Evolutionary conservation across 2,797 vertebrate genomes (phyloP).

Genomic region (Zalophus californianus): DNA sequence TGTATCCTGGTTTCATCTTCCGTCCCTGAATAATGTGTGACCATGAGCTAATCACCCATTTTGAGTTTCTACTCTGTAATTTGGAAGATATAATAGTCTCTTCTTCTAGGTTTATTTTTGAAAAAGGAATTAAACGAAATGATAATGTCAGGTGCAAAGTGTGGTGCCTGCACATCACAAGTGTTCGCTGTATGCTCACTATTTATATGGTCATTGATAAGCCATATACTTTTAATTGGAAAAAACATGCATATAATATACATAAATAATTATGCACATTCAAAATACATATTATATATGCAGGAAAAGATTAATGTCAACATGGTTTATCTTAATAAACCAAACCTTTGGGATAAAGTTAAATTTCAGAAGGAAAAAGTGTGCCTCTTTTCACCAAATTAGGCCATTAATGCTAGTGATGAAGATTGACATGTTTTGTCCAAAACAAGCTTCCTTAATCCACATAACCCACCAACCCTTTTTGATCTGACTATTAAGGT

Average conservation of each 20-base stretch:
- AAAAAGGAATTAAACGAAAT: neutral
- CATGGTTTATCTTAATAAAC: neutral
- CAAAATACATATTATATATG: neutral
- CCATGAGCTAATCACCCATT: neutral
- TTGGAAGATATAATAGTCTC: neutral
- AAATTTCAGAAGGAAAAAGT: neutral
- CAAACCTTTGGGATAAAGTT: neutral
- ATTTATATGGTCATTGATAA: neutral
- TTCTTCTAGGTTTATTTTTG: neutral
- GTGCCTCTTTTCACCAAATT: neutral
- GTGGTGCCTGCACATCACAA: neutral
- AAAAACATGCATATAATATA: neutral
- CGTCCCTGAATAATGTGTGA: neutral
- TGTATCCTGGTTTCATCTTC: neutral
- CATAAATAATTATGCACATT: neutral
- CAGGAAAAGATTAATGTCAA: neutral
- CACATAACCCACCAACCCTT: neutral
- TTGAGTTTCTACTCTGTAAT: neutral
- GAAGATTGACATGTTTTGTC: neutral
- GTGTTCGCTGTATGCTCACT: neutral
- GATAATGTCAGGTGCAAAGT: neutral
- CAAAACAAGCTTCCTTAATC: slow-evolving; percentile 32
- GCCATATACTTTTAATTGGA: neutral
- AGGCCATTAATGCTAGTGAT: neutral
- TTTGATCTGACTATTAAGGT: slow-evolving; percentile 28